Percentiles rank a stretch among this genome's conserved stretches.
These are phyloP conservation scores for Pagetopsis macropterus DNA, from an alignment of 2,797 vertebrate species.

Conservation along the genomic window DNA sequence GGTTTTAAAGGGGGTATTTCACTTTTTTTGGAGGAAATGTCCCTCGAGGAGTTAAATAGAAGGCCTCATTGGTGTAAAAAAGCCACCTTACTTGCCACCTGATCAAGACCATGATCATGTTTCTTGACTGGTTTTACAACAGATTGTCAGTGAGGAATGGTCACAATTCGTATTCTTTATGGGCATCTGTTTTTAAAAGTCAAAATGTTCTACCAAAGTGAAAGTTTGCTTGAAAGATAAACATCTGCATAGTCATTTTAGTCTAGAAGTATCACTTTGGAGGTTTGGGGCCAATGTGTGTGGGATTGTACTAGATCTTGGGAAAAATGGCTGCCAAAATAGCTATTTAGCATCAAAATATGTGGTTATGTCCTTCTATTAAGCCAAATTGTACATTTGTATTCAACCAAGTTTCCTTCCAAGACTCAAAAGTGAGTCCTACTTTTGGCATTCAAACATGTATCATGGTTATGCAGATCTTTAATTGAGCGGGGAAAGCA, in stretches of 20 bases:
- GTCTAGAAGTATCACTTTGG: slow-evolving; percentile 31
- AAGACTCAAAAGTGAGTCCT: slow-evolving; percentile 13
- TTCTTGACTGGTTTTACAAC: slow-evolving; percentile 17
- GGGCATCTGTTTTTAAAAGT: slow-evolving; percentile 46
- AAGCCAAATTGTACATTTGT: neutral
- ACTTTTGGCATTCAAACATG: slow-evolving; percentile 23
- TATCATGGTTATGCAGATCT: slow-evolving; percentile 59
- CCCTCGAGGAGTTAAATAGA: slow-evolving; percentile 17
- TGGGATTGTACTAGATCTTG: neutral
- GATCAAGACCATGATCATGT: slow-evolving; percentile 1
- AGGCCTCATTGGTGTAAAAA: slow-evolving; percentile 3
- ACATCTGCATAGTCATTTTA: slow-evolving; percentile 56
- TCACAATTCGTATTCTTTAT: slow-evolving; percentile 22
- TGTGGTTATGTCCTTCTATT: slow-evolving; percentile 4
- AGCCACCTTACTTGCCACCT: slow-evolving; percentile 6
- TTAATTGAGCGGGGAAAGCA: slow-evolving; percentile 38
- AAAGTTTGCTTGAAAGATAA: slow-evolving; percentile 38
- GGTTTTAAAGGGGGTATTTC: slow-evolving; percentile 52
- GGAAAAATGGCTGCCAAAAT: neutral
- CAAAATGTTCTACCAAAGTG: slow-evolving; percentile 40
- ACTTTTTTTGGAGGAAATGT: slow-evolving; percentile 39
- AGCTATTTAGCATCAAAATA: slow-evolving; percentile 2
- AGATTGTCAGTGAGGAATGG: slow-evolving; percentile 20
- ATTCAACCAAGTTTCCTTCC: slow-evolving; percentile 7
- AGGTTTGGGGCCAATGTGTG: slow-evolving; percentile 9